Conservation (phyloP, 2,888 invertebrate species). For the Odontocolon sp. region DNA sequence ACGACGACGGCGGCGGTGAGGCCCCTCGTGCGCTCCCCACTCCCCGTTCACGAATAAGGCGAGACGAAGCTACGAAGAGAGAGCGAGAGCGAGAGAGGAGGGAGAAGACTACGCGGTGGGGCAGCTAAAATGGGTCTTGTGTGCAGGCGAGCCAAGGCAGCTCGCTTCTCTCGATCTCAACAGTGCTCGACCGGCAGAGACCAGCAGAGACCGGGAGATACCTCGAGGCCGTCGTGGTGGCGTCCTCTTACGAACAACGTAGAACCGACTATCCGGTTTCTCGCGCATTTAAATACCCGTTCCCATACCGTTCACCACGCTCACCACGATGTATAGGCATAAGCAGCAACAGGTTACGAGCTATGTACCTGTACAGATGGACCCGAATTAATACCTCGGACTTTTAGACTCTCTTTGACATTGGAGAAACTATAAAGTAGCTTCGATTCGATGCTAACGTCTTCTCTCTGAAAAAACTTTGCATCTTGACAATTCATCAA, state of each 20-base stretch:
- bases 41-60: constrained; percentile 26
- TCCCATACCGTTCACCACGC: constrained; percentile 71
- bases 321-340: constrained; percentile 24
- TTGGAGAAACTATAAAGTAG: no score
- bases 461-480: no score
- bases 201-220: constrained; percentile 10
- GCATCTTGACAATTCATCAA: no score
- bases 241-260: constrained; percentile 73
- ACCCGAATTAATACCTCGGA: no score
- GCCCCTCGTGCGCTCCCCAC: constrained; percentile 16
- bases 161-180: constrained; percentile 41
- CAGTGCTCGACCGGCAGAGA: constrained; percentile 47
- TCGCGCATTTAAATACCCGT: constrained; percentile 74
- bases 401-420: no score
- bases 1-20: constrained; percentile 29
- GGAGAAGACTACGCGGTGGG: constrained; percentile 21
- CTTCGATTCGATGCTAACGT: no score
- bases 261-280: constrained; percentile 72
- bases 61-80: not conserved
- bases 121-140: constrained; percentile 66
- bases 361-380: not conserved
- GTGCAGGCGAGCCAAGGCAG: constrained; percentile 55
- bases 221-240: constrained; percentile 66
- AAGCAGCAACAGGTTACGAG: constrained; percentile 55
- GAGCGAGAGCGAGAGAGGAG: not conserved